Conservation (phyloP, 2,888 invertebrate species). For the Teleogryllus oceanicus region DNA sequence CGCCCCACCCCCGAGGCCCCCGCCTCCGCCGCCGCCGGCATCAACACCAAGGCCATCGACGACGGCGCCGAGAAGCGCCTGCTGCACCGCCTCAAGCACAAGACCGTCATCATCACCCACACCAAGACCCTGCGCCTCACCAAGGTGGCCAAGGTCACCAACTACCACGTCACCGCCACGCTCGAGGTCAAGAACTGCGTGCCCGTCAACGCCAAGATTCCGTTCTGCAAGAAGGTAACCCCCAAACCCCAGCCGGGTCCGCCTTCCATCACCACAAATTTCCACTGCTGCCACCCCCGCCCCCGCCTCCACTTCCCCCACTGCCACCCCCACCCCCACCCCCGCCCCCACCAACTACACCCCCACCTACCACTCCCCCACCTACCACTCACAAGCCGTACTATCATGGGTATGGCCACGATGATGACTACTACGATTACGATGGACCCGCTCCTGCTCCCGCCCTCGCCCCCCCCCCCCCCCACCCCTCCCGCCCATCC, state of each 20-base stretch:
- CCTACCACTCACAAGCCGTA: background rate
- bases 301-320: background rate
- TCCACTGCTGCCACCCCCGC: background rate
- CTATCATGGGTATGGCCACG: background rate
- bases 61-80: background rate
- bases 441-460: background rate
- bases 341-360: background rate
- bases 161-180: slow-evolving; percentile 44
- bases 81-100: background rate
- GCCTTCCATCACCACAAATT: background rate
- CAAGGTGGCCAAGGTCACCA: slow-evolving; percentile 41
- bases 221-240: slow-evolving; percentile 40
- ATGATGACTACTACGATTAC: slow-evolving; percentile 3
- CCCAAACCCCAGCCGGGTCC: background rate
- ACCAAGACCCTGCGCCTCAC: slow-evolving; percentile 40
- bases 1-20: slow-evolving; percentile 2
- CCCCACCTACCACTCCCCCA: background rate
- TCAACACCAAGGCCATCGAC: slow-evolving; percentile 18
- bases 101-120: slow-evolving; percentile 6
- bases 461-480: background rate
- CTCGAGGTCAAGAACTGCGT: slow-evolving; percentile 44
- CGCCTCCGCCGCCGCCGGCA: slow-evolving; percentile 25
- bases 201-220: slow-evolving; percentile 43
- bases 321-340: background rate
- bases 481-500: background rate